Percentiles rank a stretch among this genome's conserved stretches.
Evolutionary conservation across 2,888 invertebrate species (phyloP).

Genomic region (Helobdella robusta): DNA sequence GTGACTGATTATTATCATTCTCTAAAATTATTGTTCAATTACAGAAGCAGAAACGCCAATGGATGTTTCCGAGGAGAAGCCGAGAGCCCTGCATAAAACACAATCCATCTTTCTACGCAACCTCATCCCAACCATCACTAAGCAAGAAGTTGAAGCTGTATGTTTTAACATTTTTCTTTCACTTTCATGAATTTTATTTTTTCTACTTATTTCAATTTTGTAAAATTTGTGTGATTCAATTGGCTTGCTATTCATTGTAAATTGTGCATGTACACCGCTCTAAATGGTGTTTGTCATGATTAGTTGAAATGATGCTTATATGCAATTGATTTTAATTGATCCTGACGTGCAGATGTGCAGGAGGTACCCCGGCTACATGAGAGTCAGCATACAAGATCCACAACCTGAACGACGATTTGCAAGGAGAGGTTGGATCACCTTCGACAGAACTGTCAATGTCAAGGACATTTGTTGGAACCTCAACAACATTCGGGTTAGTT

Average conservation of each 20-base stretch:
- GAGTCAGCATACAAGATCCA: constrained; percentile 93
- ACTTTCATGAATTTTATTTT: not conserved
- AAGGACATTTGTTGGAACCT: constrained; percentile 99
- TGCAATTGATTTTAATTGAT: not conserved
- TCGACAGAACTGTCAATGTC: constrained; percentile 88
- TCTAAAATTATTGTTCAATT: too few species aligned
- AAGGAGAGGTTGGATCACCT: constrained; percentile 95
- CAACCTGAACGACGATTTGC: constrained; percentile 90
- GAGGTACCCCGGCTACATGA: constrained; percentile 71
- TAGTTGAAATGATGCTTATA: too few species aligned
- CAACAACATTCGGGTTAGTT: constrained; percentile 73
- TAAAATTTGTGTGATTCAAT: too few species aligned
- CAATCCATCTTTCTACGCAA: constrained; percentile 92
- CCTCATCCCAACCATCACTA: constrained; percentile 86
- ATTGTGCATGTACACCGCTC: too few species aligned
- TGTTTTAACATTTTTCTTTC: constrained; percentile 45
- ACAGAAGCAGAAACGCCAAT: not conserved
- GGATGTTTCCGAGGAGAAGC: constrained; percentile 36
- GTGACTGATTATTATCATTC: too few species aligned
- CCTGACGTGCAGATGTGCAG: constrained; percentile 65
- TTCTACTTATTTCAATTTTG: constrained; percentile 2
- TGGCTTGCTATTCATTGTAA: too few species aligned
- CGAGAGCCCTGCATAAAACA: constrained; percentile 72
- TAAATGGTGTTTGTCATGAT: too few species aligned
- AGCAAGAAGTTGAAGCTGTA: constrained; percentile 89